Base-by-base conservation (phyloP, 2,888 invertebrate species). In the Dione juno region DNA sequence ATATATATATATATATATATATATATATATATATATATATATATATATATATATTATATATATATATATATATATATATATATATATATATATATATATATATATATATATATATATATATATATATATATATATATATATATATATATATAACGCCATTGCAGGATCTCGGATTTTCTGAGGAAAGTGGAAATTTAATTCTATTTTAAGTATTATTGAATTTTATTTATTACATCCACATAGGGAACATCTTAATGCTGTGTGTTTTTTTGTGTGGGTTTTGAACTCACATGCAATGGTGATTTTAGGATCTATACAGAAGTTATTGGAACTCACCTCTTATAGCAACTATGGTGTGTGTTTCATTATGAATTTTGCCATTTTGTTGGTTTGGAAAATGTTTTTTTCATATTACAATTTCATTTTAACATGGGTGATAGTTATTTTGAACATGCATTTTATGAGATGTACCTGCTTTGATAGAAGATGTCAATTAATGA, bases 141-240 rank as follows among this genome's bases (percentile, higher is more conserved):
- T n/a, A n/a, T n/a, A n/a, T n/a, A n/a, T n/a, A n/a, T n/a, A n/a
- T n/a, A n/a, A 88, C 72, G 88, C 86, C 88, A 89, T 89, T 76
- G 77, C 81, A 74, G 61, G 69, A 66, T 69, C 57, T 75, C 63
- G 63, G 72, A 69, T 74, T 72, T 75, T 71, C 82, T 83, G 76
- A 81, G 79, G 16, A 58, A 28, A 53, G 61, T 45, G 59, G 10
- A 69, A 58, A 69, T 69, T 72, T 6, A 21, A 43, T 57, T 57
- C 3, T 28, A 28, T 28, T 28, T 28, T 28, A 28, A 28, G 2
- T 28, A 28, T 3, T 28, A 28, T 28, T 28, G n/a, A n/a, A 28
- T 28, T 5, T 28, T 28, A 28, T 28, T 28, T 5, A 5, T 28
- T 28, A 2, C 28, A 3, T 28, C 28, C 2, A 28, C 28, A 28